These are phyloP conservation scores for Siniperca scherzeri DNA, from an alignment of 2,797 vertebrate genomes.

Conservation along the genomic window DNA sequence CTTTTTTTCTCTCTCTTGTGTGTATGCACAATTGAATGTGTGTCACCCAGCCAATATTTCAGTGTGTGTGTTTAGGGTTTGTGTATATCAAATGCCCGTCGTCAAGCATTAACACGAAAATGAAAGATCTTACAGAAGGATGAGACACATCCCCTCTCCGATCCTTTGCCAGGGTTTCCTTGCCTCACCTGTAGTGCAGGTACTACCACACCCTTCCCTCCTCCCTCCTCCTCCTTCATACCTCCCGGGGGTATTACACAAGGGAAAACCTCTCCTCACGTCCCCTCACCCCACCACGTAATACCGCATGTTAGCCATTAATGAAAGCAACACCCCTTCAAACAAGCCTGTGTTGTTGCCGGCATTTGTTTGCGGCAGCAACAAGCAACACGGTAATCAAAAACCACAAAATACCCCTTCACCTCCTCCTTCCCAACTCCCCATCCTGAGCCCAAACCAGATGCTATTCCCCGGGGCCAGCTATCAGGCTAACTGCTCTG, in stretches of 20 bases:
- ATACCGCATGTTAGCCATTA: conserved; percentile 45
- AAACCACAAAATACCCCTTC: conserved; percentile 66
- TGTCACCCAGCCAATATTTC: conserved; percentile 39
- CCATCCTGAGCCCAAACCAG: conserved; percentile 72
- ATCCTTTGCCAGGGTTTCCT: conserved; percentile 58
- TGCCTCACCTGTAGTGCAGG: conserved; percentile 57
- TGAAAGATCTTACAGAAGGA: conserved; percentile 56
- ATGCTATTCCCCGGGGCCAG: conserved; percentile 74
- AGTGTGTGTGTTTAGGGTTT: conserved; percentile 67
- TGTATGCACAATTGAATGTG: conserved; percentile 24
- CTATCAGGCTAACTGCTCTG: conserved; percentile 69
- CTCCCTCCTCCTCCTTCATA: conserved; percentile 36
- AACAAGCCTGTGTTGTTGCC: conserved; percentile 57
- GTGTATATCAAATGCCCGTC: conserved; percentile 70
- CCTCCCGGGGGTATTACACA: conserved; percentile 58
- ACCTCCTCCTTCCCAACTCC: conserved; percentile 41
- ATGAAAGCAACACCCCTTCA: conserved; percentile 61
- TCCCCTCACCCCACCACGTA: conserved; percentile 43
- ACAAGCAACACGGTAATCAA: conserved; percentile 58
- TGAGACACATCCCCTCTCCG: conserved; percentile 46
- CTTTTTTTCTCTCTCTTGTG: conserved; percentile 25
- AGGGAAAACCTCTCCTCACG: conserved; percentile 56
- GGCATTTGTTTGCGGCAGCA: conserved; percentile 68
- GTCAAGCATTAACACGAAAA: conserved; percentile 76
- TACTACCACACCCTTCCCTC: conserved; percentile 62